phyloP scores from a whole-genome alignment of 2,113 vertebrate genomes.

The Gambusia affinis region DNA sequence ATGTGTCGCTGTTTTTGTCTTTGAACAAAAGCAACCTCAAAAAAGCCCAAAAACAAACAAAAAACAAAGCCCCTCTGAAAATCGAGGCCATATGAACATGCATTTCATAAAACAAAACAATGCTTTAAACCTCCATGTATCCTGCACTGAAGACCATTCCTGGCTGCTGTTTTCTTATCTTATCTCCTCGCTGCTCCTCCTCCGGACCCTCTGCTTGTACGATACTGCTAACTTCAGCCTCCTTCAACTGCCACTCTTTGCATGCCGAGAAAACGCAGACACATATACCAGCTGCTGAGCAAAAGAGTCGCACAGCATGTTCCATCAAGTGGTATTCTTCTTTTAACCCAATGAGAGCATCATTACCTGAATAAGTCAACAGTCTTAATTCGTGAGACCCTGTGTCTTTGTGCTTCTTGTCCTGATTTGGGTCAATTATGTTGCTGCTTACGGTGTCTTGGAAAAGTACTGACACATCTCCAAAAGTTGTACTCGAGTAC shows the following conservation, averaged over 20 bases:
- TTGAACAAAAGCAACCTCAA: conserved; percentile 54
- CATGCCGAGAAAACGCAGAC: background rate
- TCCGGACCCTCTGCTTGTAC: background rate
- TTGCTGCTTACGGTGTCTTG: background rate
- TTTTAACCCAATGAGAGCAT: background rate
- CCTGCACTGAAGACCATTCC: background rate
- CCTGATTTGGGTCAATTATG: conserved; percentile 21
- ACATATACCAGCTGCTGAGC: conserved; percentile 22
- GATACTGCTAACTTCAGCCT: background rate
- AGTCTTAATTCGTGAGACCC: conserved; percentile 9
- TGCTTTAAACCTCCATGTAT: conserved; percentile 29
- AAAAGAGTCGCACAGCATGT: conserved; percentile 30
- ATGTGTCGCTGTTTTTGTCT: conserved; percentile 18
- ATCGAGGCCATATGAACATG: conserved; percentile 34
- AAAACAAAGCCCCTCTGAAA: conserved; percentile 22
- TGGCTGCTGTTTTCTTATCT: background rate
- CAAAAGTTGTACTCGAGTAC: background rate
- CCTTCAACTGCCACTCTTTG: background rate
- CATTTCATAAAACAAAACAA: background rate
- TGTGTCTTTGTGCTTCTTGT: conserved; percentile 30
- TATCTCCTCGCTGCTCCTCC: background rate
- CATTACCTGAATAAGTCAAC: background rate
- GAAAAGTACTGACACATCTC: background rate
- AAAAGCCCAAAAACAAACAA: conserved; percentile 7
- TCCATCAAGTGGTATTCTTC: conserved; percentile 59